These are phyloP conservation scores for Lampris megalopsis DNA, from an alignment of 2,113 vertebrate species.

Conservation along the genomic window DNA sequence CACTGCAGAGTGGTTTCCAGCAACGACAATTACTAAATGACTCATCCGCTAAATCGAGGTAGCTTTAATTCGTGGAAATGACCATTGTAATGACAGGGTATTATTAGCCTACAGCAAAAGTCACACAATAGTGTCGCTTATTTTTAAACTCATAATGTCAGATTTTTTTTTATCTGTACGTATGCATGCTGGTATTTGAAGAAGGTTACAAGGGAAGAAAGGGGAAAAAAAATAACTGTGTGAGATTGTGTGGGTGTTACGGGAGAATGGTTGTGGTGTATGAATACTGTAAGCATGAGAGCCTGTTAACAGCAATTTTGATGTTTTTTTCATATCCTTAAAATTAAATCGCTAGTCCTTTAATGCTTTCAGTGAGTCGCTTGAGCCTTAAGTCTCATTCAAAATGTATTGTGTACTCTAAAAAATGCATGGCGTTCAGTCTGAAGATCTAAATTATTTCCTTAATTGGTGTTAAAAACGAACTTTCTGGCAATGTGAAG, in stretches of 20 bases:
- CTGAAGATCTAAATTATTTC: neutral
- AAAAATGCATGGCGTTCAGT: constrained; percentile 38
- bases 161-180: neutral
- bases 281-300: neutral
- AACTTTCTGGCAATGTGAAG: too few species aligned
- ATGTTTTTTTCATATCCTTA: neutral
- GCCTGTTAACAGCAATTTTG: constrained; percentile 17
- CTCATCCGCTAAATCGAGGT: too few species aligned
- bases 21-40: too few species aligned
- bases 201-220: constrained; percentile 40
- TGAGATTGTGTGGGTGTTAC: neutral
- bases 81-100: neutral
- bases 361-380: constrained; percentile 15
- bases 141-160: neutral
- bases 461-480: constrained; percentile 8
- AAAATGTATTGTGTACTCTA: constrained; percentile 61
- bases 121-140: too few species aligned
- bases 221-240: neutral
- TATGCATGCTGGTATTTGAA: neutral
- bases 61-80: too few species aligned
- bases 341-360: neutral
- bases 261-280: too few species aligned
- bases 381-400: constrained; percentile 48
- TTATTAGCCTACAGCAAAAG: too few species aligned
- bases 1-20: neutral